Percentiles rank a stretch among this genome's conserved stretches.
These are phyloP conservation scores for Ischnura elegans DNA, from an alignment of 2,888 invertebrate genomes.

Conservation along the genomic window DNA sequence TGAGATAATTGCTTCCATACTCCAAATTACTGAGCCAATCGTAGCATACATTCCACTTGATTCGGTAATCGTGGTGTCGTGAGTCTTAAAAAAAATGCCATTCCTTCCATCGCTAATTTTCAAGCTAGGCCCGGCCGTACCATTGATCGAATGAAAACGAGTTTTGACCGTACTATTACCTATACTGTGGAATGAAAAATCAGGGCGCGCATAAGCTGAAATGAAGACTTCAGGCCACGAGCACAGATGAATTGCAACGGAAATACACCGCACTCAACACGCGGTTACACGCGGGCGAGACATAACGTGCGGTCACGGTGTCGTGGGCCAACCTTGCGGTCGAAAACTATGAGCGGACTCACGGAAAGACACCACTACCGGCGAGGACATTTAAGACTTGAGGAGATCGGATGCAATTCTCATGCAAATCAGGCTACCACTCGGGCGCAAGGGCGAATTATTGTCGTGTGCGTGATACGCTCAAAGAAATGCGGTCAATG, in stretches of 20 bases:
- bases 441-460: neutral
- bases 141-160: too few relatives aligned
- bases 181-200: neutral
- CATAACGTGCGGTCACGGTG: neutral
- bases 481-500: slow-evolving; percentile 55
- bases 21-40: too few relatives aligned
- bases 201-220: neutral
- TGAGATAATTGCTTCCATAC: too few relatives aligned
- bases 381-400: neutral
- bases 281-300: neutral
- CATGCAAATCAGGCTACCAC: slow-evolving; percentile 33
- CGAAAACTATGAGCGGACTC: neutral
- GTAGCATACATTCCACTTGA: too few relatives aligned
- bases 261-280: neutral
- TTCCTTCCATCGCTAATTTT: too few relatives aligned
- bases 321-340: slow-evolving; percentile 2
- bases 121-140: too few relatives aligned
- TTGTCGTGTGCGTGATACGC: neutral
- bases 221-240: neutral
- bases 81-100: too few relatives aligned
- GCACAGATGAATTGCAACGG: neutral
- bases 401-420: slow-evolving; percentile 34
- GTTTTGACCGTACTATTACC: too few relatives aligned
- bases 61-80: too few relatives aligned
- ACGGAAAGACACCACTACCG: too few relatives aligned